These are phyloP conservation scores for Monoplex corrugatus DNA, from an alignment of 2,888 invertebrate genomes.

Conservation along the genomic window DNA sequence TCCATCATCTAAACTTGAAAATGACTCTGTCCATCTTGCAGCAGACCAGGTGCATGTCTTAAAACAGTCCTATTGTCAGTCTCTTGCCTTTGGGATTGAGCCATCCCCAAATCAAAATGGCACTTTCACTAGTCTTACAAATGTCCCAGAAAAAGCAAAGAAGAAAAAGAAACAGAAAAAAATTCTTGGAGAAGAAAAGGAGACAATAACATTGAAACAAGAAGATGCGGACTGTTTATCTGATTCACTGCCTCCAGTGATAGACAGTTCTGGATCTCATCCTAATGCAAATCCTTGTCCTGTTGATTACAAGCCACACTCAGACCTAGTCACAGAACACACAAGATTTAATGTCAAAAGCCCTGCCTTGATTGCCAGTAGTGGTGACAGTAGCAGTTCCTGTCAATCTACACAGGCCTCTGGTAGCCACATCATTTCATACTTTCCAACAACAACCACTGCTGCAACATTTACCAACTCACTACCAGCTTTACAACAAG, in stretches of 20 bases:
- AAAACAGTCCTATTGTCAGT: not conserved
- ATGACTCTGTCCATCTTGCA: not conserved
- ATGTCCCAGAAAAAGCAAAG: not conserved
- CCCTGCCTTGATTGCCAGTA: not conserved
- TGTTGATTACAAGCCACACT: not conserved
- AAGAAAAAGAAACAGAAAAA: constrained; percentile 37
- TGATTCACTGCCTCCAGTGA: not conserved
- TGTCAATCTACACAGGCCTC: not conserved
- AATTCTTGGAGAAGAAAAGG: not conserved
- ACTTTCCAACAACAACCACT: not conserved
- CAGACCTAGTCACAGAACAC: not conserved
- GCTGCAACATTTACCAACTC: constrained; percentile 33
- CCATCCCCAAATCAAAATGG: not conserved
- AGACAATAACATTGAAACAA: not conserved
- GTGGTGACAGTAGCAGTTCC: not conserved
- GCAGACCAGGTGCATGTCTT: not conserved
- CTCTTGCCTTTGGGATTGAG: not conserved
- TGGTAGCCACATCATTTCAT: constrained; percentile 3
- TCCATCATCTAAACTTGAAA: constrained; percentile 11
- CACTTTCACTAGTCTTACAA: not conserved
- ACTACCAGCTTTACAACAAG: not conserved
- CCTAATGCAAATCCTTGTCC: not conserved
- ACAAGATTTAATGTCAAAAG: constrained; percentile 9
- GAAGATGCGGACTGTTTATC: not conserved
- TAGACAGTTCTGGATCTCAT: not conserved